A percentile compares a stretch with the other conserved stretches of the same genome.
Evolutionary conservation across 1,140 invertebrate genomes (phyloP).

Genomic region (Melanaphis sacchari): DNA sequence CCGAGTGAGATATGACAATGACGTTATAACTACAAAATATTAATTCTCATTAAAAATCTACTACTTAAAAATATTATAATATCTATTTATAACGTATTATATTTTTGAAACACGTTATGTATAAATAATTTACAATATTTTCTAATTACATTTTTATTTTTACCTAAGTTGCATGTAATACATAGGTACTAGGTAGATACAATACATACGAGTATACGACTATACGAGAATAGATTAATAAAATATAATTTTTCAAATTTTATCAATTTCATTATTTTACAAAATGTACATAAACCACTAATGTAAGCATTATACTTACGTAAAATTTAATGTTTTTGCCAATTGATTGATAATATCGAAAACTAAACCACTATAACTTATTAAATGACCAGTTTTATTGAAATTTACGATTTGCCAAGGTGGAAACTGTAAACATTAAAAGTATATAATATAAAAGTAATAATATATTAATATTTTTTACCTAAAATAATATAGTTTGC

Average conservation of each 20-base stretch:
- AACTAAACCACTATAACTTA: conserved; percentile 73
- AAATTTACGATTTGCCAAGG: conserved; percentile 79
- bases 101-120: neutral
- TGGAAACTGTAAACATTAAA: conserved; percentile 72
- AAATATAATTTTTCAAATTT: neutral
- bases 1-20: conserved; percentile 2
- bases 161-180: neutral
- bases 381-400: conserved; percentile 68
- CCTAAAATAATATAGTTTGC: neutral
- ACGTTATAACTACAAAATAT: conserved; percentile 24
- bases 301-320: conserved; percentile 64
- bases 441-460: neutral
- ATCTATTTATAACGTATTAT: neutral
- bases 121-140: no score
- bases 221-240: no score
- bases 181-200: neutral
- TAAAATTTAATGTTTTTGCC: conserved; percentile 82
- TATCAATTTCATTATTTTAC: neutral
- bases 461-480: neutral
- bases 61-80: neutral
- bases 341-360: conserved; percentile 83
- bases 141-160: neutral
- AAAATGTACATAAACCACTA: neutral
- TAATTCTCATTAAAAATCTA: neutral
- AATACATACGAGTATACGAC: no score